Conservation (phyloP, 2,797 vertebrate species). For the Eutrigla gurnardus region DNA sequence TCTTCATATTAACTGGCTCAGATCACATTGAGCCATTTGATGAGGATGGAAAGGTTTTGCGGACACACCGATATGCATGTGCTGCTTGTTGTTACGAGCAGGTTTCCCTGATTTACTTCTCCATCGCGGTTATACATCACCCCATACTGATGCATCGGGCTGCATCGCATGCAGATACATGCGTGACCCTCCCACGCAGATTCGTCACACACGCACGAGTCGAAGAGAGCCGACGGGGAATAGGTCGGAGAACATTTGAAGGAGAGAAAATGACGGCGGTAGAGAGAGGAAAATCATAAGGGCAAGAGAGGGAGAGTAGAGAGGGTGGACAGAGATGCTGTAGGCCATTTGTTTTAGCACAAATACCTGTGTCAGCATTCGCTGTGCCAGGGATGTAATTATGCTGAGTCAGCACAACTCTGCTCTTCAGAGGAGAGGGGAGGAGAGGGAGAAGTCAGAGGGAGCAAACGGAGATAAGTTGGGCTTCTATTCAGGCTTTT, state of each 20-base stretch:
- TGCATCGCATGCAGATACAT: neutral
- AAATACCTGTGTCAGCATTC: constrained; percentile 74
- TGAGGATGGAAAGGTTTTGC: neutral
- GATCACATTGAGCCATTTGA: neutral
- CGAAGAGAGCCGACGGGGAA: constrained; percentile 6
- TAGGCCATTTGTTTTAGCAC: constrained; percentile 60
- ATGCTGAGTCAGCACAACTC: constrained; percentile 72
- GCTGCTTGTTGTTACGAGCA: neutral
- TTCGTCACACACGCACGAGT: neutral
- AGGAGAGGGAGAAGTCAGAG: constrained; percentile 12
- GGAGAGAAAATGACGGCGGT: neutral
- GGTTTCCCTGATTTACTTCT: neutral
- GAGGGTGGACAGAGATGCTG: constrained; percentile 30
- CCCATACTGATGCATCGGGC: neutral
- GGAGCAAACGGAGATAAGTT: constrained; percentile 22
- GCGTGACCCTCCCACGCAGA: constrained; percentile 1
- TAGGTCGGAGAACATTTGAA: neutral
- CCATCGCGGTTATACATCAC: constrained; percentile 1
- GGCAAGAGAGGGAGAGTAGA: neutral
- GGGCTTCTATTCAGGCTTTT: constrained; percentile 30
- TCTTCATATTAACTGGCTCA: constrained; percentile 1
- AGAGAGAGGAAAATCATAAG: neutral
- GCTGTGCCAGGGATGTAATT: constrained; percentile 46
- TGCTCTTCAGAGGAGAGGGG: constrained; percentile 53
- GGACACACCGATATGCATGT: neutral